These are phyloP conservation scores for Apteryx mantelli DNA, from an alignment of 2,113 vertebrate genomes.

Conservation along the genomic window DNA sequence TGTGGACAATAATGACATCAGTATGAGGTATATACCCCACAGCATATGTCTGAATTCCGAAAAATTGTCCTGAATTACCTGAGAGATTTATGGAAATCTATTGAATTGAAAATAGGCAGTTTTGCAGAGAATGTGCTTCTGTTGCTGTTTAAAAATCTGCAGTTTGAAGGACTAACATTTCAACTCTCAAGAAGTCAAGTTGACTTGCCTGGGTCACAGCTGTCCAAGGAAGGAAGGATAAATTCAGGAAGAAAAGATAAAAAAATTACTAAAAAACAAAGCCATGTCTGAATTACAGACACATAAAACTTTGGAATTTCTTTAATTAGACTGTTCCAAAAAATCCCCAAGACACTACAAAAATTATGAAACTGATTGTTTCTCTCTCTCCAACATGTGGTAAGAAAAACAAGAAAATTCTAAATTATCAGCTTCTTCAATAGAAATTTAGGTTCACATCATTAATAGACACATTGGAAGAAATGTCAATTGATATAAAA, in stretches of 20 bases:
- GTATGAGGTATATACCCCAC: neutral
- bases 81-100: neutral
- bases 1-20: neutral
- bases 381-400: neutral
- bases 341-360: neutral
- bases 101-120: neutral
- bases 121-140: neutral
- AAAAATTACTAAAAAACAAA: neutral
- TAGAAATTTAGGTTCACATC: neutral
- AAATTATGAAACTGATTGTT: conserved; percentile 12
- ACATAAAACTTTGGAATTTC: neutral
- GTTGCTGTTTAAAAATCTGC: neutral
- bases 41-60: neutral
- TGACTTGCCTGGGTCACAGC: neutral
- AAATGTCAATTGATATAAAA: neutral
- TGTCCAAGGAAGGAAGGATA: neutral
- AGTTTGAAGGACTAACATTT: neutral
- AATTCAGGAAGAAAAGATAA: neutral
- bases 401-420: neutral
- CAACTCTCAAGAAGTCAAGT: neutral
- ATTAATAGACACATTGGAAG: neutral
- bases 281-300: neutral
- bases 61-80: neutral
- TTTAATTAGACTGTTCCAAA: neutral
- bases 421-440: neutral